Percentiles rank a stretch among this genome's conserved stretches.
These are phyloP conservation scores for Zhuqinia jingwanae DNA, from an alignment of 2,888 invertebrate genomes.

Conservation along the genomic window DNA sequence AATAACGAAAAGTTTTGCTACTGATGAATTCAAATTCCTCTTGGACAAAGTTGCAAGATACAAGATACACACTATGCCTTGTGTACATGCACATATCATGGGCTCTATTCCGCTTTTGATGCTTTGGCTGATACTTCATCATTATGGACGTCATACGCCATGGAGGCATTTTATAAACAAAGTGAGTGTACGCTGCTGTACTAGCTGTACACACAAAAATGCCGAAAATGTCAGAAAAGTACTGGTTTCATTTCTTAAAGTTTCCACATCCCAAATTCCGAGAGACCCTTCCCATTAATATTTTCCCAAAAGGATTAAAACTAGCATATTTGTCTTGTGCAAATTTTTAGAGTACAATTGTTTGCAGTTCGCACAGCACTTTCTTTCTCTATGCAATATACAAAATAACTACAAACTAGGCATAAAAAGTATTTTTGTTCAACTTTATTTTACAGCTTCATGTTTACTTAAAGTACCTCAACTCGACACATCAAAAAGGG, in stretches of 20 bases:
- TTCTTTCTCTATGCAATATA: too few relatives aligned
- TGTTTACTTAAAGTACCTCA: too few relatives aligned
- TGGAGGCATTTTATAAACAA: not conserved
- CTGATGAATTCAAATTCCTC: conserved; percentile 9
- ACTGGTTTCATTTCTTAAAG: not conserved
- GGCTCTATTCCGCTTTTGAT: not conserved
- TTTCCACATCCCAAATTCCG: not conserved
- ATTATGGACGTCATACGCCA: conserved; percentile 17
- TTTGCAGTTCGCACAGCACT: too few relatives aligned
- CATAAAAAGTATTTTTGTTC: too few relatives aligned
- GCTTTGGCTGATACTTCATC: not conserved
- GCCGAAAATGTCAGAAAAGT: not conserved
- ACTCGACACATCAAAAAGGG: too few relatives aligned
- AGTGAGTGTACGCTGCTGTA: conserved; percentile 5
- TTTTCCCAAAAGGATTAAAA: conserved; percentile 26
- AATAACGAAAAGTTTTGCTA: not conserved
- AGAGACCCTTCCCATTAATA: not conserved
- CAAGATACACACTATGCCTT: conserved; percentile 1
- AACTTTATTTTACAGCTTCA: too few relatives aligned
- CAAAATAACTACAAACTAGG: too few relatives aligned
- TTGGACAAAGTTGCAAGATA: conserved; percentile 12
- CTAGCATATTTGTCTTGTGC: conserved; percentile 1
- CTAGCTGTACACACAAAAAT: not conserved
- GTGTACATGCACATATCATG: not conserved
- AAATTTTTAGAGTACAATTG: not conserved